Evolutionary conservation across 1,140 invertebrate genomes (phyloP).

Genomic region (Saccostrea echinata): DNA sequence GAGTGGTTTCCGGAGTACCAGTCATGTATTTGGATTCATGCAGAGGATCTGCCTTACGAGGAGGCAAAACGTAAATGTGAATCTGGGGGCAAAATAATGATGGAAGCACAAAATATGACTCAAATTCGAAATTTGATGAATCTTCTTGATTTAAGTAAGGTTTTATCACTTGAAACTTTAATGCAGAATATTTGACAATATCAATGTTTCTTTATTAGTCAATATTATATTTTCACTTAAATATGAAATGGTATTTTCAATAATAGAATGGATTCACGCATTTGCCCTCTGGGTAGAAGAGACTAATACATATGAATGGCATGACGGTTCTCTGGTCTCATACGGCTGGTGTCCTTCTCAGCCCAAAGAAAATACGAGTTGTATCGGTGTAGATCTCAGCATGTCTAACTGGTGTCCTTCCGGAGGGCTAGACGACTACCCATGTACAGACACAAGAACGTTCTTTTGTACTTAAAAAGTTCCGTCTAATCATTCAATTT

Average conservation of each 20-base stretch:
- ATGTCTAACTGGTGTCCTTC: background rate
- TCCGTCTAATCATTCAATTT: too few relatives aligned
- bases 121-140: background rate
- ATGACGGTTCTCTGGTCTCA: background rate
- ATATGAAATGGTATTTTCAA: too few relatives aligned
- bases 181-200: background rate
- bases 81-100: background rate
- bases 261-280: background rate
- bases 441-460: background rate
- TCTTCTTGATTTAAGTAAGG: background rate
- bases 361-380: background rate
- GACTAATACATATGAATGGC: background rate
- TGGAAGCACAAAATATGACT: background rate
- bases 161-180: background rate
- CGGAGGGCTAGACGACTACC: background rate
- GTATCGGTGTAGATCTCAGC: background rate
- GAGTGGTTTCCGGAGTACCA: background rate
- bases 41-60: background rate
- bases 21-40: background rate
- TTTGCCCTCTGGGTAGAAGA: background rate
- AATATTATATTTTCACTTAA: background rate
- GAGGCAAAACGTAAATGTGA: background rate
- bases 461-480: background rate
- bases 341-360: background rate
- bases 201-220: background rate